Conservation (phyloP, 2,797 vertebrate genomes). For the Cygnus olor region DNA sequence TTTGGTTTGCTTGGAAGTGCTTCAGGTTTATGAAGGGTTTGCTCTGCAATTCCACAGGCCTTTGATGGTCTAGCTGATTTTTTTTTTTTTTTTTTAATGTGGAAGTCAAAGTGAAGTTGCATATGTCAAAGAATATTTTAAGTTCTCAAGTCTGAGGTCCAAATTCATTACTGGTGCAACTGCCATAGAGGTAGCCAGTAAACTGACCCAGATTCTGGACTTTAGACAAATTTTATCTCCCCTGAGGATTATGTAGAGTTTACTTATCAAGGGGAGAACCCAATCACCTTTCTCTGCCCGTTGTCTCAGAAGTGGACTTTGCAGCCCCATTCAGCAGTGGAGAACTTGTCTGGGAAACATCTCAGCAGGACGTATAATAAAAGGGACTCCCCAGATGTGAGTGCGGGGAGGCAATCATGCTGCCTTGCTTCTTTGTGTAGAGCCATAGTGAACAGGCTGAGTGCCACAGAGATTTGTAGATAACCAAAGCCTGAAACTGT, state of each 20-base stretch:
- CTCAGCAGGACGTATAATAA: background rate
- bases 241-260: conserved; percentile 23
- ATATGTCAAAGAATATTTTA: background rate
- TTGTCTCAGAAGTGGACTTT: conserved; percentile 43
- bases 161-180: background rate
- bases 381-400: background rate
- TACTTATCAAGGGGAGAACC: conserved; percentile 45
- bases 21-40: background rate
- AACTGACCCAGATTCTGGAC: conserved; percentile 49
- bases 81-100: background rate
- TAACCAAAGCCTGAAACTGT: background rate
- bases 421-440: background rate
- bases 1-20: background rate
- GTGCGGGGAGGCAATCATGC: background rate
- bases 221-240: conserved; percentile 60
- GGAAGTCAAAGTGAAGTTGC: background rate
- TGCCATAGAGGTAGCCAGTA: background rate
- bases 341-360: background rate
- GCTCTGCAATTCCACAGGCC: background rate
- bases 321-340: background rate
- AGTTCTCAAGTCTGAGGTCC: conserved; percentile 42
- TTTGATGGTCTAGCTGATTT: background rate
- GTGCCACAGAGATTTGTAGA: background rate
- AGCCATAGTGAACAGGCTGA: background rate
- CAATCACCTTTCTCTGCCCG: conserved; percentile 1